phyloP scores from a whole-genome alignment of 2,797 vertebrate genomes.

The Phataginus tricuspis region DNA sequence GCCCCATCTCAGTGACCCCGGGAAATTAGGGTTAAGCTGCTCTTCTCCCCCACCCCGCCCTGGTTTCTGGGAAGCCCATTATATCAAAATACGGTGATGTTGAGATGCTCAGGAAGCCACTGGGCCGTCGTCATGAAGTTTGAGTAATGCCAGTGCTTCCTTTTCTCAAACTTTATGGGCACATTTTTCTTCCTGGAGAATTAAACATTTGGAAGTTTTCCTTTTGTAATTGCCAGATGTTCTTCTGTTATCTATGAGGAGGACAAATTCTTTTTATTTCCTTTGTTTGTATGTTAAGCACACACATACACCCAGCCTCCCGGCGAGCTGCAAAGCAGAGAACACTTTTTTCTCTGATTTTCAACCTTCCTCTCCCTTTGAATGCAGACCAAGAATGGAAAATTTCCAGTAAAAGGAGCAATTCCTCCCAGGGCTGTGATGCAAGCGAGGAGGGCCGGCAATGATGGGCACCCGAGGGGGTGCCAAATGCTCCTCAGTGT shows the following conservation, averaged over 20 bases:
- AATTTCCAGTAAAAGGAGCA: not conserved
- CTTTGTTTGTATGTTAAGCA: not conserved
- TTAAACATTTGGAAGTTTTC: slow-evolving; percentile 26
- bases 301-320: not conserved
- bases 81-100: not conserved
- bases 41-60: not conserved
- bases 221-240: slow-evolving; percentile 49
- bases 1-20: not conserved
- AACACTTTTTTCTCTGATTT: slow-evolving; percentile 24
- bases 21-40: not conserved
- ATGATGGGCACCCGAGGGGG: not conserved
- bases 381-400: slow-evolving; percentile 20
- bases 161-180: not conserved
- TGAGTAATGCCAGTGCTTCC: not conserved
- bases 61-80: not conserved
- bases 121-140: not conserved
- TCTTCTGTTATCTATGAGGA: slow-evolving; percentile 50
- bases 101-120: not conserved
- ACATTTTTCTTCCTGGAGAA: not conserved
- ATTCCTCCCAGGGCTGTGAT: not conserved
- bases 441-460: not conserved
- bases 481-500: not conserved
- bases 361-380: not conserved
- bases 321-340: not conserved
- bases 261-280: not conserved